A percentile compares a stretch with the other conserved stretches of the same genome.
Evolutionary conservation across 2,113 vertebrate species (phyloP).

Genomic region (Origma solitaria): DNA sequence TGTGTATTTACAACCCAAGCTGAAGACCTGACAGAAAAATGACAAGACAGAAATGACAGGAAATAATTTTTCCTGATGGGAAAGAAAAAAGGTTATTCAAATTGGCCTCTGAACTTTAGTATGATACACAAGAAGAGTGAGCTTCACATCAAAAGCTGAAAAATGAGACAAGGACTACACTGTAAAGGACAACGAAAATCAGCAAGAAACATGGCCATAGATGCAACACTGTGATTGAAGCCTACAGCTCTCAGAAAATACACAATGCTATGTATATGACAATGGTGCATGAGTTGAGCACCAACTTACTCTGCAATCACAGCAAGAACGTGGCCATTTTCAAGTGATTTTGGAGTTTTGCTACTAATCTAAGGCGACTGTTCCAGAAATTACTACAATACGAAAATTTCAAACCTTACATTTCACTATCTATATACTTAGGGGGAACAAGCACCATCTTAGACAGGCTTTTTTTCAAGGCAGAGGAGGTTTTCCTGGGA

Average conservation of each 20-base stretch:
- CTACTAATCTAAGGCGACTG: neutral
- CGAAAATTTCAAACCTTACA: neutral
- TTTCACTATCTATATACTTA: neutral
- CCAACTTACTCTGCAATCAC: neutral
- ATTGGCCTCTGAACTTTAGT: neutral
- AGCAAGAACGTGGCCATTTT: neutral
- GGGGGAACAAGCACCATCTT: neutral
- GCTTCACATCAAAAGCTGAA: neutral
- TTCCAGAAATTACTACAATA: neutral
- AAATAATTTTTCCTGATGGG: neutral
- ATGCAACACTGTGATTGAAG: neutral
- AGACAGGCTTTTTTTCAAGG: neutral
- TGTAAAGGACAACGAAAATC: neutral
- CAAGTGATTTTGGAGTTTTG: neutral
- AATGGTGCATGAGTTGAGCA: neutral
- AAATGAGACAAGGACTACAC: neutral
- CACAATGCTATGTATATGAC: fast-evolving
- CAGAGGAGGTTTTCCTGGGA: neutral
- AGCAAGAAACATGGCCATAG: neutral
- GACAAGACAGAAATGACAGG: neutral
- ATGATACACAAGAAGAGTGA: neutral
- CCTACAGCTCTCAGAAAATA: neutral
- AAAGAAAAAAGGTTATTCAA: neutral
- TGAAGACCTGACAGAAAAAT: neutral
- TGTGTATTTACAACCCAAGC: neutral